phyloP scores from a whole-genome alignment of 2,113 vertebrate genomes.

The Poecilia latipinna region DNA sequence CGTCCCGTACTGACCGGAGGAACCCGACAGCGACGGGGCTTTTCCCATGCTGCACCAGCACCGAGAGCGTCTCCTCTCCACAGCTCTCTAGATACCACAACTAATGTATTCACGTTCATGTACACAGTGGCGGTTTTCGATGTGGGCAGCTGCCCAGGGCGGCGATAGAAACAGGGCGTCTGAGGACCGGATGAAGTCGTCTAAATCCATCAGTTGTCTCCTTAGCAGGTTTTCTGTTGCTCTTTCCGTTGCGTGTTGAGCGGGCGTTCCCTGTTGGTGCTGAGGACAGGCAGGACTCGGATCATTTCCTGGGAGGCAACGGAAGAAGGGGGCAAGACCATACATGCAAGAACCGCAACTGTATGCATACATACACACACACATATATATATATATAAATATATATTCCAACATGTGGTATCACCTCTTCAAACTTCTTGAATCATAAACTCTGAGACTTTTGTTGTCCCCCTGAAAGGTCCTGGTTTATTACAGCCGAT shows the following conservation, averaged over 20 bases:
- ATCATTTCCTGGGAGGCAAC: neutral
- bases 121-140: neutral
- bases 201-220: neutral
- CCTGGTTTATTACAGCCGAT: conserved; percentile 65
- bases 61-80: conserved; percentile 71
- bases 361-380: neutral
- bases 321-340: neutral
- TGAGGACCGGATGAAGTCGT: too few relatives aligned
- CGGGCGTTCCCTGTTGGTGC: neutral
- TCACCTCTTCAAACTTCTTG: conserved; percentile 67
- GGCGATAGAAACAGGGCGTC: neutral
- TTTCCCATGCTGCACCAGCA: conserved; percentile 81
- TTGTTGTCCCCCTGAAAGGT: conserved; percentile 46
- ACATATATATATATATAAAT: conserved; percentile 20
- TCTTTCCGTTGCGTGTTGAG: neutral
- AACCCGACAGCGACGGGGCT: conserved; percentile 67
- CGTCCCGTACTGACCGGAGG: conserved; percentile 69
- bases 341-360: neutral
- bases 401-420: conserved; percentile 49
- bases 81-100: conserved; percentile 66
- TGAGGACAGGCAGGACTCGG: neutral
- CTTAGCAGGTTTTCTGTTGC: neutral
- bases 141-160: neutral
- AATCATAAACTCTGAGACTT: conserved; percentile 69
- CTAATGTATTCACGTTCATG: conserved; percentile 26